phyloP scores from a whole-genome alignment of 1,140 invertebrate species.

The Drosophila melanica region DNA sequence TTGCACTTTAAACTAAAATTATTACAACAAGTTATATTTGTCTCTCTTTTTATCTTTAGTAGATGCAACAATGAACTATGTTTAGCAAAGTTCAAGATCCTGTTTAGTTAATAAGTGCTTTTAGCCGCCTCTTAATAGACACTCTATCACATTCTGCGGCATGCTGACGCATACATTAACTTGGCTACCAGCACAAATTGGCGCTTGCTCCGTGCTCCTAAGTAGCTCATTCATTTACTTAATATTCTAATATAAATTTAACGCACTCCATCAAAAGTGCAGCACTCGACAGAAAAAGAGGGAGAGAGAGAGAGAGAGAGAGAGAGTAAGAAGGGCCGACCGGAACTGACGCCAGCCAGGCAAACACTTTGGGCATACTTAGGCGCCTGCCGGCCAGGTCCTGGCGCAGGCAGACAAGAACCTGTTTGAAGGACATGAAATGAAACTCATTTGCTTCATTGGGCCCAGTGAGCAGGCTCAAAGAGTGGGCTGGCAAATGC shows the following conservation, averaged over 20 bases:
- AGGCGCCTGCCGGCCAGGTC: conserved; percentile 20
- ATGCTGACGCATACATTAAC: conserved; percentile 35
- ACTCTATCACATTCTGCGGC: conserved; percentile 33
- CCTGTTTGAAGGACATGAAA: conserved; percentile 62
- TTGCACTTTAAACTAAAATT: too few relatives aligned
- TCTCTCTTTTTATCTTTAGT: too few relatives aligned
- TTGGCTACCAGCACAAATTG: conserved; percentile 42
- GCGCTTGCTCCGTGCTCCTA: conserved; percentile 41
- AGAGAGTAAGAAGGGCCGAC: conserved; percentile 20
- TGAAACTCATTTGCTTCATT: conserved; percentile 71
- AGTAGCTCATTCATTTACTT: conserved; percentile 59
- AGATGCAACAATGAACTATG: too few relatives aligned
- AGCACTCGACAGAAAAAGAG: conserved; percentile 25
- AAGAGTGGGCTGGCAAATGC: conserved; percentile 37
- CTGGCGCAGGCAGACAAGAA: conserved; percentile 19
- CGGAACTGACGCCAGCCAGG: conserved; percentile 53
- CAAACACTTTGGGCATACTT: conserved; percentile 45
- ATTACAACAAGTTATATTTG: too few relatives aligned
- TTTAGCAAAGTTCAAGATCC: not conserved
- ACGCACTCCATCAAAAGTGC: conserved; percentile 65
- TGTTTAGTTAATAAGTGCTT: not conserved
- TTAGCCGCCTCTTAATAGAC: conserved; percentile 28
- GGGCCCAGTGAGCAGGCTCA: conserved; percentile 17
- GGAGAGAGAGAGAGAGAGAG: conserved; percentile 15
- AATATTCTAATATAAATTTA: conserved; percentile 79